A percentile compares a stretch with the other conserved stretches of the same genome.
Evolutionary conservation across 2,888 invertebrate species (phyloP).

Genomic region (Apamea anceps): DNA sequence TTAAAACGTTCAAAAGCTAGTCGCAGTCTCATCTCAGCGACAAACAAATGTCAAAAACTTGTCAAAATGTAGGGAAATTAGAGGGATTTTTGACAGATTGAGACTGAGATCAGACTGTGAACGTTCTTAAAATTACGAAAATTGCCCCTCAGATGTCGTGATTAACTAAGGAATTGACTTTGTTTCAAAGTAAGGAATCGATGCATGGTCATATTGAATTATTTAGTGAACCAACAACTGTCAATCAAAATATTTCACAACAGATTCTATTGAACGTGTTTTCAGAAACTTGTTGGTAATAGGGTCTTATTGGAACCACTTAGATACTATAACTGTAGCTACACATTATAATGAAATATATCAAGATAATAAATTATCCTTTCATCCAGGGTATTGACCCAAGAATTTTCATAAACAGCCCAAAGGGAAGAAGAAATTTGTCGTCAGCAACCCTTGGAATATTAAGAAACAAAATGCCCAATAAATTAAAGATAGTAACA

Average conservation of each 20-base stretch:
- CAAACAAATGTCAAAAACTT: too few species aligned
- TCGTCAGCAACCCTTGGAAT: conserved; percentile 22
- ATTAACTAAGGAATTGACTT: too few species aligned
- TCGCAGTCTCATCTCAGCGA: too few species aligned
- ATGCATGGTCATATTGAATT: too few species aligned
- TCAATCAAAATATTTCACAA: not conserved
- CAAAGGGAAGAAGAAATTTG: conserved; percentile 17
- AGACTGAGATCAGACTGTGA: too few species aligned
- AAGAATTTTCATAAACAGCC: conserved; percentile 47
- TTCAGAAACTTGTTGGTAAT: not conserved
- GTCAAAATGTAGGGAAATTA: too few species aligned
- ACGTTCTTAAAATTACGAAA: too few species aligned
- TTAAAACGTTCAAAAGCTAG: too few species aligned
- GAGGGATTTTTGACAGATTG: too few species aligned
- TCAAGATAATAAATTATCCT: conserved; percentile 16
- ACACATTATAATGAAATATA: conserved; percentile 23
- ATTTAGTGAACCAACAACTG: not conserved
- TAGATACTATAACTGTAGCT: not conserved
- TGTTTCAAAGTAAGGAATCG: too few species aligned
- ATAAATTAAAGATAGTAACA: conserved; percentile 23
- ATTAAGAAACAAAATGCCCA: conserved; percentile 49
- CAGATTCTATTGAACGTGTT: not conserved
- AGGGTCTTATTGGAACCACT: not conserved
- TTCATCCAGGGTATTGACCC: conserved; percentile 18
- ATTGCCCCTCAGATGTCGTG: too few species aligned